These are phyloP conservation scores for Heptranchias perlo DNA, from an alignment of 2,113 vertebrate species.

Conservation along the genomic window DNA sequence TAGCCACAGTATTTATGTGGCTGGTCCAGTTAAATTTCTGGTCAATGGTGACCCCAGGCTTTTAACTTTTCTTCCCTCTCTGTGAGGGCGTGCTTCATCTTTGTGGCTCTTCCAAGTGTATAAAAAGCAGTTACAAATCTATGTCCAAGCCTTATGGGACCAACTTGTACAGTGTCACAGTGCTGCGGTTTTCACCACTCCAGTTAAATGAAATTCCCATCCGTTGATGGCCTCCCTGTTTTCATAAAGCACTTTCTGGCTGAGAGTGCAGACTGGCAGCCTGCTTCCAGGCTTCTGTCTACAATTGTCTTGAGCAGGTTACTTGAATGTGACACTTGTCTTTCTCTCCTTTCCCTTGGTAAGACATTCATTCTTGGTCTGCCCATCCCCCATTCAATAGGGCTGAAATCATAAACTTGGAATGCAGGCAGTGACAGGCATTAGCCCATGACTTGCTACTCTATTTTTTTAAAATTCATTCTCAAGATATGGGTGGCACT, in stretches of 20 bases:
- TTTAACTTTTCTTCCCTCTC: background rate
- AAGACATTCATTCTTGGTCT: background rate
- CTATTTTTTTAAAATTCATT: background rate
- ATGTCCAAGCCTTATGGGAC: background rate
- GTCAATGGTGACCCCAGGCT: too few relatives aligned
- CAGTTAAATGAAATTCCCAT: too few relatives aligned
- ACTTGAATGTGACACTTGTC: too few relatives aligned
- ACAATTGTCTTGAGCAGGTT: background rate
- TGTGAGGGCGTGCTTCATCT: background rate
- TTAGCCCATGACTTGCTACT: background rate
- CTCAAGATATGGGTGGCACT: background rate
- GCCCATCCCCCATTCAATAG: background rate
- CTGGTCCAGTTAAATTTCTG: too few relatives aligned
- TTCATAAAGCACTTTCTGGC: too few relatives aligned
- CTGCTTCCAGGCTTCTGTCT: too few relatives aligned
- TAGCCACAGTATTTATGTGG: too few relatives aligned
- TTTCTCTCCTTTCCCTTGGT: too few relatives aligned
- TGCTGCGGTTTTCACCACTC: background rate
- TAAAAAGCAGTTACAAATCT: background rate
- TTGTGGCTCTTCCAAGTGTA: background rate
- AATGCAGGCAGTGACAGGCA: background rate
- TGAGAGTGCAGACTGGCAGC: too few relatives aligned
- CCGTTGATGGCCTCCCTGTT: too few relatives aligned
- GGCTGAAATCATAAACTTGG: background rate
- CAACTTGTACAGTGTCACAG: background rate